Evolutionary conservation across 2,797 vertebrate species (phyloP), one percentile per base, ranked within the genome.

Genomic region (Momotus momota): DNA sequence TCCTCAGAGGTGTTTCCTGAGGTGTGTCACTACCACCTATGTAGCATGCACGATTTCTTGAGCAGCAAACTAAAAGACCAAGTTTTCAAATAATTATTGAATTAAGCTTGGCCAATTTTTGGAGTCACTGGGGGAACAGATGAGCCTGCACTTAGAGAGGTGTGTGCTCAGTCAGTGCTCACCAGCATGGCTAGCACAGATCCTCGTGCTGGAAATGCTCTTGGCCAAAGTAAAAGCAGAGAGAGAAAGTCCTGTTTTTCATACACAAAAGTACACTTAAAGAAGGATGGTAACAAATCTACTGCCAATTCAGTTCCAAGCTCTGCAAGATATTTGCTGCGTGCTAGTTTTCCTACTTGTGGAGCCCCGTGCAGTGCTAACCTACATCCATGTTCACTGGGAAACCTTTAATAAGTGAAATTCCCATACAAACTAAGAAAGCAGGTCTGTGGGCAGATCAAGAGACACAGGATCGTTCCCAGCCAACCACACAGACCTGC

Each of bases 11-110:
- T 33, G 67, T 10, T 26, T n/a, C 41, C 43, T 4, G 16, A 29
- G 10, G 5, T 27, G 10, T 11, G 12, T 5, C 64, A 23, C 49
- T 40, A 25, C n/a, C 5, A 6, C 13, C 2, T 10, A 5, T 0
- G 12, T n/a, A 7, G 27, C 2, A 26, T 11, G 8, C 12, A 2
- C 2, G 1, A 6, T 12, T 38, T 13, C 25, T 22, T 26, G 29
- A 55, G 65, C 40, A 51, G n/a, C 51, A 35, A 35, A 26, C 19
- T 14, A 10, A n/a, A 61, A 14, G 35, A 15, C 40, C 1, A 3
- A 19, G 11, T 27, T 27, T 67, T 82, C 41, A 65, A 12, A 12
- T 12, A 1, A 6, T 6, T 66, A 43, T 71, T 85, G 26, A 22
- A 7, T 45, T 45, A 11, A 5, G 11, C 9, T 41, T 23, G 19